A percentile compares a stretch with the other conserved stretches of the same genome.
These are phyloP conservation scores for Phrynosoma platyrhinos DNA, from an alignment of 2,113 vertebrate species.

Conservation along the genomic window DNA sequence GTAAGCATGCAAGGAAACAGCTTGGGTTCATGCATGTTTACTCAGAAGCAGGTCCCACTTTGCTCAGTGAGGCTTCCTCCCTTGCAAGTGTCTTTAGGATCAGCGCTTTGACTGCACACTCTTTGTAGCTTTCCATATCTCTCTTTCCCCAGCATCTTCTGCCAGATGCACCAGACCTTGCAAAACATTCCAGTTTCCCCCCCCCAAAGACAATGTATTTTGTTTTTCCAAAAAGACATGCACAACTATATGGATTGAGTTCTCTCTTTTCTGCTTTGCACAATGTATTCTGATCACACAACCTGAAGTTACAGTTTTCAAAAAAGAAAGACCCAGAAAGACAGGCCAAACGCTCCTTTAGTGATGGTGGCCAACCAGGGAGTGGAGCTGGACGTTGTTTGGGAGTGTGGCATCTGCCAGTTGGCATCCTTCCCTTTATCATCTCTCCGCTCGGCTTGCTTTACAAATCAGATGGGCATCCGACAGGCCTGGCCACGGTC, in stretches of 20 bases:
- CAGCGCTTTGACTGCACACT: background rate
- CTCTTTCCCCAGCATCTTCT: background rate
- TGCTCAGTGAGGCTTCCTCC: background rate
- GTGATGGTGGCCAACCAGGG: background rate
- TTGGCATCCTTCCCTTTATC: background rate
- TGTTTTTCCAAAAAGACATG: background rate
- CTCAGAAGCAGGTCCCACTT: background rate
- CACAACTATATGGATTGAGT: background rate
- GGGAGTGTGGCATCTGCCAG: background rate
- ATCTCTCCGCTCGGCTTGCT: background rate
- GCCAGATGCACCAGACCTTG: background rate
- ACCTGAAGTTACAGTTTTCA: background rate
- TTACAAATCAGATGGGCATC: conserved; percentile 8
- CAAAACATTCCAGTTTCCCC: background rate
- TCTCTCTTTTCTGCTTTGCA: background rate
- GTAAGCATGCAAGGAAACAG: background rate
- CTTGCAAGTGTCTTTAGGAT: background rate
- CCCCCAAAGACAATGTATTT: background rate
- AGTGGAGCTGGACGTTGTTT: background rate
- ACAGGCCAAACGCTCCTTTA: background rate
- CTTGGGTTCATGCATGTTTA: background rate
- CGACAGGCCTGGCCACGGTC: conserved; percentile 7
- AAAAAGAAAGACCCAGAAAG: background rate
- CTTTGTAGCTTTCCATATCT: background rate
- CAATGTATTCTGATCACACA: background rate